Base-by-base conservation (phyloP, 2,888 invertebrate genomes). In the Clusia tigrina region DNA sequence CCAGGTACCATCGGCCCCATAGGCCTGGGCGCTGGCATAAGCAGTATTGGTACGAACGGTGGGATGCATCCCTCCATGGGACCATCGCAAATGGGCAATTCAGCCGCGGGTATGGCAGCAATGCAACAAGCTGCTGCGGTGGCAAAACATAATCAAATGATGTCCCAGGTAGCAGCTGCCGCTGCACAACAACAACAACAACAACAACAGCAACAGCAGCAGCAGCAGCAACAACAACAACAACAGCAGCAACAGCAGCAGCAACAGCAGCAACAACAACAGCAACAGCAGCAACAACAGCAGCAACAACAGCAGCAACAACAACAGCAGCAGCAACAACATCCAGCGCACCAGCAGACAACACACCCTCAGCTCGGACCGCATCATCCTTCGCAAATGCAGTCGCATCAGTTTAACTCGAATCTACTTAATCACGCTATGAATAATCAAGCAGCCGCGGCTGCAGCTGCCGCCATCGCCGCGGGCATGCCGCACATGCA, bases 341-440 rank as follows among this genome's bases (percentile, higher is more conserved):
- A 86, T 67, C 86, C 85, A 74, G 85, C 85, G 53, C 85, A 84
- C 46, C 86, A 70, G 9, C 75, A 73, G n/a, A 17, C 71, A 69
- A 46, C 71, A 69, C 61, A 84, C 85, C 87, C 86, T 67, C 86
- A 87, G 63, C 87, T 86, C 67, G 53, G 26, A 22, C 78, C 73
- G 12, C 69, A 68, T 52, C 78, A 90, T 88, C 82, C 88, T 84
- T 78, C 88, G 68, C 83, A 84, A 85, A 78, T 88, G 85, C 74
- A 85, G 82, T 73, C 76, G 68, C 77, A 82, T 72, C 78, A 78
- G 68, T 83, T 82, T 38, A 83, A 81, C 69, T 81, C 83, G 63
- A 81, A 82, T 69, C 74, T 84, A 64, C 71, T 83, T 2, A 83
- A 81, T 74, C 83, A 84, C 68, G 81, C 81, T 24, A 75, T 82